These are phyloP conservation scores for Campoplex nolae DNA, from an alignment of 2,888 invertebrate genomes.

Conservation along the genomic window DNA sequence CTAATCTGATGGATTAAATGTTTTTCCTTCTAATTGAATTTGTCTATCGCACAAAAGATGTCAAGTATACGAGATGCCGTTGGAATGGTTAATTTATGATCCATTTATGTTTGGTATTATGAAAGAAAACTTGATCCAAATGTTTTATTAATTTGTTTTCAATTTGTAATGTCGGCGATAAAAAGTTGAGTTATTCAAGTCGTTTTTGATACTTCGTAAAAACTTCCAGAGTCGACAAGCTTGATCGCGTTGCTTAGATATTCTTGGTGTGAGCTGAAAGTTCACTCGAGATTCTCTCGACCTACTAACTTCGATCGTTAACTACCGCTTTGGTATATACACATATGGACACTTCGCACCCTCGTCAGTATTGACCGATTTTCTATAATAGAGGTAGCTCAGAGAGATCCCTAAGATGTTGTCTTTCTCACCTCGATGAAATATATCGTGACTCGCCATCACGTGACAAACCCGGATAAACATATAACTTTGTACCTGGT, in stretches of 20 bases:
- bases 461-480: constrained; percentile 63
- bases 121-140: background rate
- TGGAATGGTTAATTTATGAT: background rate
- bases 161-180: background rate
- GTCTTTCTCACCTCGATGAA: constrained; percentile 58
- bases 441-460: constrained; percentile 64
- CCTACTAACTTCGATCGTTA: constrained; percentile 40
- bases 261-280: constrained; percentile 23
- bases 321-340: constrained; percentile 12
- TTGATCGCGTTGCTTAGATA: constrained; percentile 29
- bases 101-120: background rate
- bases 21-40: background rate
- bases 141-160: background rate
- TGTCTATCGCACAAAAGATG: background rate
- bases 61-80: background rate
- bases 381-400: constrained; percentile 58
- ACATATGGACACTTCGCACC: background rate
- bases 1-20: constrained; percentile 4
- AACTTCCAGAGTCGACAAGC: constrained; percentile 12
- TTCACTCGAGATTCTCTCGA: constrained; percentile 49
- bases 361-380: constrained; percentile 22
- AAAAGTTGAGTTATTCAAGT: background rate
- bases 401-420: constrained; percentile 53
- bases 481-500: constrained; percentile 13
- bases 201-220: background rate